Percentiles rank a stretch among this genome's conserved stretches.
phyloP scores from a whole-genome alignment of 2,113 vertebrate species.

The Tragelaphus scriptus region DNA sequence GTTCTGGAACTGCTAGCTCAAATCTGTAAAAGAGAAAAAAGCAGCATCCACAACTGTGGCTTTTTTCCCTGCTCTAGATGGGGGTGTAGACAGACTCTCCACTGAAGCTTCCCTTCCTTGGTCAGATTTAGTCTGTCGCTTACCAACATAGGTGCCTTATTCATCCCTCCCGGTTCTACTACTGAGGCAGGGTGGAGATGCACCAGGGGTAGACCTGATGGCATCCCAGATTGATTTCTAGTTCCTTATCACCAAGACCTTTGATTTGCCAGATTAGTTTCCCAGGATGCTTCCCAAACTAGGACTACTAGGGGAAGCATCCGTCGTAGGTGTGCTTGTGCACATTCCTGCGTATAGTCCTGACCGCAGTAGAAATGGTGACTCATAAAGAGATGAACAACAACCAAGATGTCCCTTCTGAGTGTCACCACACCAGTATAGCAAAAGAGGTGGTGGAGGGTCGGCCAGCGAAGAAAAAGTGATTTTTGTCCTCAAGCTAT shows the following conservation, averaged over 20 bases:
- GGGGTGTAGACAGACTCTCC: background rate
- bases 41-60: background rate
- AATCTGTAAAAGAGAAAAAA: background rate
- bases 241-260: background rate
- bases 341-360: background rate
- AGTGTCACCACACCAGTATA: background rate
- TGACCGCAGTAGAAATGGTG: background rate
- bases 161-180: background rate
- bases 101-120: background rate
- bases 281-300: background rate
- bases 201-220: background rate
- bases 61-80: background rate
- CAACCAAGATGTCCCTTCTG: background rate
- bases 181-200: background rate
- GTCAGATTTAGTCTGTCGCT: background rate
- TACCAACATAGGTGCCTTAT: background rate
- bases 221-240: background rate
- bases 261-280: background rate
- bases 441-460: background rate
- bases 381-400: background rate
- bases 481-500: background rate
- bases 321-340: accelerated
- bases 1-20: background rate
- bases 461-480: background rate
- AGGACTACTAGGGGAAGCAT: background rate